A percentile compares a stretch with the other conserved stretches of the same genome.
Evolutionary conservation across 2,113 vertebrate genomes (phyloP).

Genomic region (Muntiacus muntjak): DNA sequence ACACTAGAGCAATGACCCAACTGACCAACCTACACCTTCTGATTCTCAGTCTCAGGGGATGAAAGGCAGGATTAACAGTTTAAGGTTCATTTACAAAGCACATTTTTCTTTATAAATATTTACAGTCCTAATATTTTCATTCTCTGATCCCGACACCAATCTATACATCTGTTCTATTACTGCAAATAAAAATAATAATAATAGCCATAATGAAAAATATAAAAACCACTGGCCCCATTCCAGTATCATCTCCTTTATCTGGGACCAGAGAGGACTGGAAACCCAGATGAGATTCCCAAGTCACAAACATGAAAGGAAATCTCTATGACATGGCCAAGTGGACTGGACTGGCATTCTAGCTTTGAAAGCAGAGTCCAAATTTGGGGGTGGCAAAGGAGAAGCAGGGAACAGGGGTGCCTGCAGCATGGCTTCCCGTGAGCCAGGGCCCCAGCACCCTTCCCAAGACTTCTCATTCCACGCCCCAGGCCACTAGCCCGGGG

Average conservation of each 20-base stretch:
- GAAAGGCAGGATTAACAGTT: neutral
- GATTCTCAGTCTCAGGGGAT: neutral
- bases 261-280: neutral
- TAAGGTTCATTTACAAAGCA: neutral
- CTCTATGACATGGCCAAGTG: too few species aligned
- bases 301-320: neutral
- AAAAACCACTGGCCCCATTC: neutral
- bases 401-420: neutral
- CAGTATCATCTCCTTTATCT: neutral
- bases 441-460: neutral
- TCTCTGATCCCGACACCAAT: neutral
- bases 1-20: neutral
- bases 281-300: neutral
- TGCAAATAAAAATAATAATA: neutral
- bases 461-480: neutral
- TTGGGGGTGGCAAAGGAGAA: neutral
- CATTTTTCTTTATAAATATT: neutral
- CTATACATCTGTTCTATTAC: neutral
- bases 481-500: neutral
- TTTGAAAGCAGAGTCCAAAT: neutral
- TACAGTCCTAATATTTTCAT: neutral
- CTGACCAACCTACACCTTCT: neutral
- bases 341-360: neutral
- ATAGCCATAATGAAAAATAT: neutral
- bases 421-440: neutral